Evolutionary conservation across 2,888 invertebrate species (phyloP), one percentile per base, ranked within the genome.

Genomic region (Scaptomyza polygonia): DNA sequence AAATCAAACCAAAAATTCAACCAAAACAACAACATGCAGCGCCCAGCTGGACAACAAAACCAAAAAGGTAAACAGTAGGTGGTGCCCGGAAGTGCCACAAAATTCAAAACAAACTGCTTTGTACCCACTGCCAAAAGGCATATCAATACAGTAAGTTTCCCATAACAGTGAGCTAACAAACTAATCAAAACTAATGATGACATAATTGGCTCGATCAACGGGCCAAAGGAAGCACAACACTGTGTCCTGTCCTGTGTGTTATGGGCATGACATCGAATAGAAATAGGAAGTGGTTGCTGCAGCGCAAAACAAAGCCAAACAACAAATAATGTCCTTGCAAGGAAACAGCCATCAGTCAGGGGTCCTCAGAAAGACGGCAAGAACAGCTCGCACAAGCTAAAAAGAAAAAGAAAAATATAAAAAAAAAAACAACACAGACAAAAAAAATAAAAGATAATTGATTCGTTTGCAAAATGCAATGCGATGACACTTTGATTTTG

Each of bases 31-130:
- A 68, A 25, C 59, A 52, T 43, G n/a, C 48, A 58, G 53, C 52
- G 58, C 83, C 55, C 81, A 81, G 87, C 85, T 78, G 82, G 82
- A 21, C 44, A 63, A 59, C 54, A 53, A 39, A 51, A 32, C 73
- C 70, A 55, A 53, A 51, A 61, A 43, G 51, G 63, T 55, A 67
- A 86, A 75, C 90, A 85, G 88, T 89, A 86, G 89, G 90, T 81
- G 90, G 88, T 80, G 86, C 78, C 79, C 89, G 90, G 89, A 89
- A 88, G 81, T 90, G 72, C 70, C 79, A 55, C 62, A 76, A 67
- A 80, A 76, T 72, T 77, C 75, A 57, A 67, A 67, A 76, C 77
- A 72, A 65, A 56, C 61, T 30, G 39, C 63, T 56, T 77, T 75
- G 53, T 61, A 42, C 8, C n/a, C 9, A n/a, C 6, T 12, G 18